Evolutionary conservation across 2,797 vertebrate genomes (phyloP), one percentile per base, ranked within the genome.

Genomic region (Diplodus puntazzo): DNA sequence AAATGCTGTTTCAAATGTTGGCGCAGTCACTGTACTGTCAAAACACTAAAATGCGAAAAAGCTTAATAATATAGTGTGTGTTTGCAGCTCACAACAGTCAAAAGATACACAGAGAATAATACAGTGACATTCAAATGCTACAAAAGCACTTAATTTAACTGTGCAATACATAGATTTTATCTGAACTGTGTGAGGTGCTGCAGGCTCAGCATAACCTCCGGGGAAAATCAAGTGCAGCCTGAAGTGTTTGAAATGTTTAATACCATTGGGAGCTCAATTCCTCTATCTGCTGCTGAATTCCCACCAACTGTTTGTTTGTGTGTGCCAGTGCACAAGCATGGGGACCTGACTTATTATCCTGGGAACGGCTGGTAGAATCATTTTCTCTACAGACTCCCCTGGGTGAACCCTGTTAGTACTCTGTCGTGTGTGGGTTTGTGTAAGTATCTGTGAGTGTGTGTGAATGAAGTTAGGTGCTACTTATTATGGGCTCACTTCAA

Each of bases 231-330:
- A 83, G 77, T 80, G 74, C 74, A 84, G 77, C 74, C 77, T 79
- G 61, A 82, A 85, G 81, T 90, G 82, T 91, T 92, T 90, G 80
- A 91, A 82, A 92, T 89, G 85, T 83, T 65, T 74, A 85, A 85
- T 83, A 77, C 86, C 81, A 30, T 3, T 49, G 82, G 83, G 75
- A 88, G 79, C 84, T 81, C 72, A 55, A 61, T 83, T 84, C 78
- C 81, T 87, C 79, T 75, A 58, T 81, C 65, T 82, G 68, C 75
- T 63, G n/a, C 73, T 60, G 66, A 80, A 67, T 81, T 87, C 54
- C 59, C 81, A 77, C 55, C 17, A 30, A 79, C 79, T 79, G 60
- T 81, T 65, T 76, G 45, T 57, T 52, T 71, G 74, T 82, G 75
- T 78, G 54, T 70, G 73, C 48, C 23, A 70, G 53, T 43, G 23